Evolutionary conservation across 2,113 vertebrate species (phyloP), one percentile per base, ranked within the genome.

Genomic region (Geococcyx californianus): DNA sequence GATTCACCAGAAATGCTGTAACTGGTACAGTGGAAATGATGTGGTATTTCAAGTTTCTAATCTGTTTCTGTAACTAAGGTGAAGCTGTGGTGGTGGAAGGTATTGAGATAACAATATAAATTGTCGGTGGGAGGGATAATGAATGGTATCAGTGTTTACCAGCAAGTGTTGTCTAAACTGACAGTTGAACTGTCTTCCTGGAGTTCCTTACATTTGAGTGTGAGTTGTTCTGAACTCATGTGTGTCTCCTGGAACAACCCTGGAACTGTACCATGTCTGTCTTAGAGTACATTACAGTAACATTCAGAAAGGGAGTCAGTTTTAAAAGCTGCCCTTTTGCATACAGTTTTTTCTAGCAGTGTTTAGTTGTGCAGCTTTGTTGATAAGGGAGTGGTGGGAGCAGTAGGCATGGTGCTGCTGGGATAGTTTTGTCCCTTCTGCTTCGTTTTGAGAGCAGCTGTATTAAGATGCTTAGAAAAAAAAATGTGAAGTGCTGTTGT

Each of bases 401-500:
- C 1, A 0, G 42, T 40, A 6, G 6, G 42, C 19, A 5, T 0
- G 3, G 19, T 49, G 59, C 42, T 70, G 51, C 84, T 36, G 23
- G n/a, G n/a, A 23, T 69, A 76, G 15, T 28, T 89, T 76, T 88
- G 54, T 59, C 54, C 10, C 75, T 87, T 90, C n/a, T 68, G 42
- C 25, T 74, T 59, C 2, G 3, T 66, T 13, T 69, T 42, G n/a
- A 83, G 45, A 86, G 36, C 36, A 51, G 25, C 70, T 74, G n/a
- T 56, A 31, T 74, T 42, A 72, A 80, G 47, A 60, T 64, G 40
- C 20, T 34, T 13, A 83, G 21, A 9, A 8, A 29, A 23, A 73
- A 40, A 45, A 33, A 6, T 5, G 24, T 42, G 40, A 42, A 42
- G 40, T 42, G 40, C 40, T 42, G 40, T 42, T 10, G 40, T 45